A percentile compares a stretch with the other conserved stretches of the same genome.
These are phyloP conservation scores for Palloptera scutellata DNA, from an alignment of 2,888 invertebrate species.

Conservation along the genomic window DNA sequence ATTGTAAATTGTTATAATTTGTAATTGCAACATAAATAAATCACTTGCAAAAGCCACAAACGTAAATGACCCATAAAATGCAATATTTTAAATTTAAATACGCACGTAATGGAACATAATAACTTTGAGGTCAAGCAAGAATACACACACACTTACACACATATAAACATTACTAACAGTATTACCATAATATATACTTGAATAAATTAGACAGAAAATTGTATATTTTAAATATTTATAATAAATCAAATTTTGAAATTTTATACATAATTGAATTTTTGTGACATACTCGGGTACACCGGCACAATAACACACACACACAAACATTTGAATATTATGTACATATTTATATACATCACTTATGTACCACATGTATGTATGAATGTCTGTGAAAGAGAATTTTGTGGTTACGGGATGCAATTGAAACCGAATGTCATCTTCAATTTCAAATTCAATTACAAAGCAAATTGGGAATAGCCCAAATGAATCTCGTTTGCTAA, in stretches of 20 bases:
- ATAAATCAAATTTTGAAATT: slow-evolving; percentile 54
- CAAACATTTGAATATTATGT: background rate
- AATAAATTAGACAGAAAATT: slow-evolving; percentile 55
- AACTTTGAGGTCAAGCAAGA: slow-evolving; percentile 47
- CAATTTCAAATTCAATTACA: slow-evolving; percentile 63
- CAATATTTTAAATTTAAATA: slow-evolving; percentile 44
- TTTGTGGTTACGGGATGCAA: background rate
- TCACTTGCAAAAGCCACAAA: slow-evolving; percentile 52
- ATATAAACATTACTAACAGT: slow-evolving; percentile 8
- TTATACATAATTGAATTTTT: slow-evolving; percentile 59
- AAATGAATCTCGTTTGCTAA: slow-evolving; percentile 20
- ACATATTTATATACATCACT: background rate
- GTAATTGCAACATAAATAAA: slow-evolving; percentile 42
- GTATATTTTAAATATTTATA: slow-evolving; percentile 35
- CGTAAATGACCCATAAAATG: slow-evolving; percentile 51
- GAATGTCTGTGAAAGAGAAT: slow-evolving; percentile 48
- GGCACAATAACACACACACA: slow-evolving; percentile 12
- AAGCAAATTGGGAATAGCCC: slow-evolving; percentile 51
- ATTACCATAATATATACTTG: slow-evolving; percentile 2
- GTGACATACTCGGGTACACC: slow-evolving; percentile 41
- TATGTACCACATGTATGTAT: background rate
- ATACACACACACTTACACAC: slow-evolving; percentile 20
- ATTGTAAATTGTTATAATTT: slow-evolving; percentile 28
- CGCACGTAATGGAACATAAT: slow-evolving; percentile 34
- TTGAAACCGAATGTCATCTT: slow-evolving; percentile 58